Base-by-base conservation (phyloP, 1,140 invertebrate species). In the Homarus americanus region DNA sequence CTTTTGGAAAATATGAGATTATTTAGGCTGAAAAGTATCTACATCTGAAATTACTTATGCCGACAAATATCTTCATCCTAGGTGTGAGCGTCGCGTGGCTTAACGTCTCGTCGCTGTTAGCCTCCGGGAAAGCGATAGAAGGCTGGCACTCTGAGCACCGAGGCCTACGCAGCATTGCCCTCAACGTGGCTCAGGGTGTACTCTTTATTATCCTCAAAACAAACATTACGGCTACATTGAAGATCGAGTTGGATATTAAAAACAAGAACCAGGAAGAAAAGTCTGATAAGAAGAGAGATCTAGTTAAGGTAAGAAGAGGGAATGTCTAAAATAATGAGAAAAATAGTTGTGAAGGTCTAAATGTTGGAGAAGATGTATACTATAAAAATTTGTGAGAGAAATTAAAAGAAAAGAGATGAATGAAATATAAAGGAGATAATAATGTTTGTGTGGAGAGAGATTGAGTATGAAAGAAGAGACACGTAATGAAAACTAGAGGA, bases 131-230 rank as follows among this genome's bases (percentile, higher is more conserved):
- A n/a, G 32, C 36, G 9, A 36, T 87, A 20, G n/a, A 78, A 0
- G 86, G 86, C 0, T 63, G 32, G 12, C 76, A 87, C 28, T 80
- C 86, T 10, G 75, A 87, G 34, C 86, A 79, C 20, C 44, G 34
- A 9, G 86, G 86, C n/a, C 24, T 87, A 28, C 76, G 86, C 17
- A 87, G 44, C 24, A 20, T 80, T 32, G 41, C 32, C 17, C 38
- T 87, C 15, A 87, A 87, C 38, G 72, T 58, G n/a, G 86, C 86
- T 36, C 86, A 87, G 38, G 58, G 66, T 20, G 38, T 80, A 9
- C 53, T 87, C 34, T 87, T 87, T 17, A 38, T 87, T 20, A 53
- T 87, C n/a, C 20, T 87, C n/a, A 87, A 80, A 58, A 63, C 32
- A 20, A 87, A 87, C 17, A 32, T 87, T 41, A 80, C 86, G 28